Evolutionary conservation across 1,140 invertebrate species (phyloP), one percentile per base, ranked within the genome.

Genomic region (Doryteuthis pealeii): DNA sequence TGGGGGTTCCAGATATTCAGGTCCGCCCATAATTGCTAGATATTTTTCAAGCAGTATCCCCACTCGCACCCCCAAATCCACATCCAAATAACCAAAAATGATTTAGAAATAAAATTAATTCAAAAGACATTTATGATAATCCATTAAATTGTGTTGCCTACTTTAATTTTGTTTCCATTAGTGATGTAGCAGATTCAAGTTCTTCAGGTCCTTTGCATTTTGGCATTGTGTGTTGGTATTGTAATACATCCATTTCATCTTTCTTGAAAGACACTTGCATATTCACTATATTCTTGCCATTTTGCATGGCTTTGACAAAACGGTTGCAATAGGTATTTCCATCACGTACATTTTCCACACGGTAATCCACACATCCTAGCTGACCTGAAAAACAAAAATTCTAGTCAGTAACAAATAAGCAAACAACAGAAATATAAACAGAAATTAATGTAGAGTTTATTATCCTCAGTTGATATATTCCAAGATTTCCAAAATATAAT

Each of bases 191-290:
- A 6, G 54, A 62, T 5, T 6, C 26, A 22, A 62, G 54, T 6
- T 62, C 54, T 62, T 74, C 62, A 10, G 72, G 72, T 45, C 26
- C n/a, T 43, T 77, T 74, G 22, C 40, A 40, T 0, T 80, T 30
- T 2, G 82, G 82, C 82, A 83, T 83, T 26, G 45, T 66, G 40
- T 66, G 30, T 54, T 83, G 82, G 74, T 82, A 74, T 6, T 71
- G 71, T 28, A 82, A 77, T 28, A 76, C 54, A 68, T 77, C 78
- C 10, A 71, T 28, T 75, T 83, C 82, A 32, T 73, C 70, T 78
- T 76, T 80, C 68, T 83, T 83, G 71, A 82, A 83, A 1, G 82
- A 84, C 22, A 82, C 69, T 58, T 81, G 79, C 31, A 77, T 76
- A 12, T 79, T 77, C 70, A 82, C 78, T n/a, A 83, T 78, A n/a